Percentiles rank a stretch among this genome's conserved stretches.
Evolutionary conservation across 2,113 vertebrate species (phyloP).

Genomic region (Equus przewalskii): DNA sequence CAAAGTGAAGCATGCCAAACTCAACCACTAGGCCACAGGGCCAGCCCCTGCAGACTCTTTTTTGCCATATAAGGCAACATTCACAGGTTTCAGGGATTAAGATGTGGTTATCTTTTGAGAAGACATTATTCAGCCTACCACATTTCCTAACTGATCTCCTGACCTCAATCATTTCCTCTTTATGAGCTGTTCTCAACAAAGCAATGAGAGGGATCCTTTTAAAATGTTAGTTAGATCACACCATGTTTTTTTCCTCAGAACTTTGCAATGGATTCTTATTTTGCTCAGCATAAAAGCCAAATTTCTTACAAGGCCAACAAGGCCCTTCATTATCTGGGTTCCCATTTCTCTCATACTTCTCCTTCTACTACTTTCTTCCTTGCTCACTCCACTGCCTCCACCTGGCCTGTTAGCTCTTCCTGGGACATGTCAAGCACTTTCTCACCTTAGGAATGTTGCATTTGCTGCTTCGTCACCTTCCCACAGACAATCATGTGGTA

Average conservation of each 20-base stretch:
- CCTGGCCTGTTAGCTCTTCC: not conserved
- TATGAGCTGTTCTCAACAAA: not conserved
- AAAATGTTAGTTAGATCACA: not conserved
- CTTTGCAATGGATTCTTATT: not conserved
- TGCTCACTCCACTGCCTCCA: not conserved
- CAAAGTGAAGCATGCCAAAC: no score
- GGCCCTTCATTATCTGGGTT: not conserved
- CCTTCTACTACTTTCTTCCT: not conserved
- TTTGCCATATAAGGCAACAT: not conserved
- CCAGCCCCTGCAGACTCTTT: not conserved
- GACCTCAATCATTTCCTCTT: not conserved
- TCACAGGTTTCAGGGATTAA: not conserved
- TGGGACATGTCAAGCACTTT: not conserved
- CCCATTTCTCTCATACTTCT: not conserved
- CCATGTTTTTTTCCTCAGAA: not conserved
- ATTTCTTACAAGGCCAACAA: not conserved
- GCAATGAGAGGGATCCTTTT: not conserved
- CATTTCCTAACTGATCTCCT: not conserved
- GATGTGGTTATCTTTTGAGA: not conserved
- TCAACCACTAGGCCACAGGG: no score
- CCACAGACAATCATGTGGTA: not conserved
- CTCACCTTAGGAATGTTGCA: not conserved
- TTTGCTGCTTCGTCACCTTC: not conserved
- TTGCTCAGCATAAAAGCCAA: not conserved
- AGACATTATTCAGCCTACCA: not conserved